A percentile compares a stretch with the other conserved stretches of the same genome.
phyloP scores from a whole-genome alignment of 2,888 invertebrate species.

The Alloplasta piceator region DNA sequence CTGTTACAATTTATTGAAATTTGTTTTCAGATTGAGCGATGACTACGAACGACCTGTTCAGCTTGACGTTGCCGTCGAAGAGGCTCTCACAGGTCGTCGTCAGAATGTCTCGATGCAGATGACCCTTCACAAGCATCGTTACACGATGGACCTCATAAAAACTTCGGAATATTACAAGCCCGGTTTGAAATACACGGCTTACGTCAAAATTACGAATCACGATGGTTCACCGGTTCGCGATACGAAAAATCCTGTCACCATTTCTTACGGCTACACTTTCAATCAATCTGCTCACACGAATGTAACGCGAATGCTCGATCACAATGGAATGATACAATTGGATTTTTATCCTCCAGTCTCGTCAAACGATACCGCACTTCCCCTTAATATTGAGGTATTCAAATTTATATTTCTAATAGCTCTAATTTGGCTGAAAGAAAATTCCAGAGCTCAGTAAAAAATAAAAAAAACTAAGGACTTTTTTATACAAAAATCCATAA shows the following conservation, averaged over 20 bases:
- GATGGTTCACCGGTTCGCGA: constrained; percentile 88
- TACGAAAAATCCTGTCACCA: constrained; percentile 85
- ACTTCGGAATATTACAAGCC: constrained; percentile 95
- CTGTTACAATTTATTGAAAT: neutral
- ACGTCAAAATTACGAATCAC: constrained; percentile 90
- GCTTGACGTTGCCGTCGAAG: constrained; percentile 95
- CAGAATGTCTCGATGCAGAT: constrained; percentile 91
- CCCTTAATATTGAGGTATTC: constrained; percentile 89
- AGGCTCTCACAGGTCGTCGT: constrained; percentile 92
- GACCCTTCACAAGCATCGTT: constrained; percentile 90
- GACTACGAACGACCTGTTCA: constrained; percentile 93
- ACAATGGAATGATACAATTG: constrained; percentile 87
- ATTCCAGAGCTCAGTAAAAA: too few relatives aligned
- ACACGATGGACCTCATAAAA: constrained; percentile 90
- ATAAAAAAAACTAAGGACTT: too few relatives aligned
- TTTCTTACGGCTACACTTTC: constrained; percentile 87
- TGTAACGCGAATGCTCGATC: constrained; percentile 85
- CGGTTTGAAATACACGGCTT: constrained; percentile 92
- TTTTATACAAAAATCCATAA: too few relatives aligned
- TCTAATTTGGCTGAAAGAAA: too few relatives aligned
- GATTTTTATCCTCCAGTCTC: constrained; percentile 86
- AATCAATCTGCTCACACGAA: constrained; percentile 85
- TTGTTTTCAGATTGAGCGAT: constrained; percentile 87
- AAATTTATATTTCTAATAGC: too few relatives aligned
- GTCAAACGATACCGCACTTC: constrained; percentile 85